Evolutionary conservation across 1,140 invertebrate species (phyloP), one percentile per base, ranked within the genome.

Genomic region (Drosophila setifemur): DNA sequence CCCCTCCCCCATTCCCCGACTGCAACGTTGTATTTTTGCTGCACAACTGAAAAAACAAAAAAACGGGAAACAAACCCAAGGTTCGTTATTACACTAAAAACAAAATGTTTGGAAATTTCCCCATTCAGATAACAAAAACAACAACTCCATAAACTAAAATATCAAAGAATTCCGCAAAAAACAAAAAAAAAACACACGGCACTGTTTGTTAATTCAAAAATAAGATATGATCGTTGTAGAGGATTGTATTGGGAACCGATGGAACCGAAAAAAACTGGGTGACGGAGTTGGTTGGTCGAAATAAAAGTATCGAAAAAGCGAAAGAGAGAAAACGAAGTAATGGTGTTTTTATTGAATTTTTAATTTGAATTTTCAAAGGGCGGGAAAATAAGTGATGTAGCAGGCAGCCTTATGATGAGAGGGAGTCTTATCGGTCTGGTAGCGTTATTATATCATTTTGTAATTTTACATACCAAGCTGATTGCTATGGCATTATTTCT

Each of bases 151-250:
- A 31, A 45, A n/a, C n/a, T n/a, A 35, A 54, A 37, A 63, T 57
- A 52, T 75, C 28, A 55, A 73, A 5, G 16, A 64, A 47, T 61
- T 23, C 37, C 25, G 16, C 25, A 53, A 47, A n/a, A 45, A 29
- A 37, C 25, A 53, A 47, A n/a, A 45, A 40, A 37, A 35, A 61
- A 54, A 39, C 29, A n/a, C 40, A 25, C 14, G 48, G 53, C 48
- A 76, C 73, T 60, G 72, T 76, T 82, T 82, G 72, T 82, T 76
- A 64, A 55, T 68, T 60, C 19, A 67, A 81, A 66, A 55, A 37
- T 49, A 49, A 42, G 55, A 37, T 52, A 66, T 45, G 53, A 76
- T 44, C 55, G 19, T 42, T 72, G 67, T 57, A 68, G 43, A 55
- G 44, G 28, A n/a, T n/a, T n/a, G n/a, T n/a, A n/a, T n/a, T n/a